Evolutionary conservation across 2,888 invertebrate genomes (phyloP).

Genomic region (Drosophila suboccidentalis): DNA sequence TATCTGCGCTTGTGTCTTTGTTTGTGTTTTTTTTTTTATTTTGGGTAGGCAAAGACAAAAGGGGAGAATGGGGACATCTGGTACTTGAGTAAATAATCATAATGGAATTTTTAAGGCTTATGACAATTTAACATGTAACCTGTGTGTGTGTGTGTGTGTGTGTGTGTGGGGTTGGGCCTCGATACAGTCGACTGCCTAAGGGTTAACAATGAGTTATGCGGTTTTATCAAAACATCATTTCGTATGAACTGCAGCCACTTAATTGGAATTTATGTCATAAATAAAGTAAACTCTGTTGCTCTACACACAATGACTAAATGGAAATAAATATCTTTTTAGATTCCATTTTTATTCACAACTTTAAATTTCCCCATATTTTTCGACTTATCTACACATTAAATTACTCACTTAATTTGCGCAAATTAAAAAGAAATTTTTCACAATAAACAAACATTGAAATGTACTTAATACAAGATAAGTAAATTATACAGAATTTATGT

Average conservation of each 20-base stretch:
- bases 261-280: conserved; percentile 68
- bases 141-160: conserved; percentile 7
- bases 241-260: conserved; percentile 41
- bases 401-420: background rate
- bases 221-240: conserved; percentile 46
- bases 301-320: background rate
- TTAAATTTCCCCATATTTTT: background rate
- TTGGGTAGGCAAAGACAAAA: background rate
- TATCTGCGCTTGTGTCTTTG: conserved; percentile 64
- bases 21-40: conserved; percentile 53
- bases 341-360: background rate
- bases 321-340: conserved; percentile 9
- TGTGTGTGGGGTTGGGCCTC: background rate
- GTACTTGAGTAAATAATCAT: conserved; percentile 77
- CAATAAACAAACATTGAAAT: conserved; percentile 7
- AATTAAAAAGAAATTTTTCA: background rate
- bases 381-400: conserved; percentile 2
- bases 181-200: conserved; percentile 36
- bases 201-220: conserved; percentile 58
- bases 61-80: conserved; percentile 3
- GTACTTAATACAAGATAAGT: conserved; percentile 6
- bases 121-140: conserved; percentile 71
- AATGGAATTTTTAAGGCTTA: conserved; percentile 80
- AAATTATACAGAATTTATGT: background rate
- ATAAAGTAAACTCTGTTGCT: conserved; percentile 27